These are phyloP conservation scores for Pantherophis alleghaniensis DNA, from an alignment of 2,797 vertebrate genomes.

Conservation along the genomic window DNA sequence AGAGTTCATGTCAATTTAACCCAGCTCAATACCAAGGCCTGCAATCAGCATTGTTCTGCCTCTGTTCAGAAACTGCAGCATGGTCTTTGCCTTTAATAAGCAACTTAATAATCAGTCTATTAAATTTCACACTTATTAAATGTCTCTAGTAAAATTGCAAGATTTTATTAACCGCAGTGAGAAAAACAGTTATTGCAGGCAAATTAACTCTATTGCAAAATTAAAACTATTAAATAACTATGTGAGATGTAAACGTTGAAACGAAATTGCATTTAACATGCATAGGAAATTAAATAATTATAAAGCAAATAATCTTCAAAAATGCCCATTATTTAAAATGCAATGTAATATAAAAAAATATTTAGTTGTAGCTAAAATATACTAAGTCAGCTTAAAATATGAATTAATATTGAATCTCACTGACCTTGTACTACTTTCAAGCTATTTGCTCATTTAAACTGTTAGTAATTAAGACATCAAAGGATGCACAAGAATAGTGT, in stretches of 20 bases:
- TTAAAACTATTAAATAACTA: not conserved
- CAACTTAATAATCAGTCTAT: slow-evolving; percentile 70
- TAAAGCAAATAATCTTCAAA: not conserved
- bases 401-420: not conserved
- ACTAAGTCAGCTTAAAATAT: not conserved
- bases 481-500: not conserved
- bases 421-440: not conserved
- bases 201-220: not conserved
- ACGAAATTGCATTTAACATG: not conserved
- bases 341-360: not conserved
- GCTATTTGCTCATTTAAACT: not conserved
- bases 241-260: not conserved
- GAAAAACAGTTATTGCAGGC: not conserved
- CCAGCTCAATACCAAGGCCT: slow-evolving; percentile 16
- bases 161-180: slow-evolving; percentile 5
- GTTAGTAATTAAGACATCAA: not conserved
- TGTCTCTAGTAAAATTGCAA: slow-evolving; percentile 20
- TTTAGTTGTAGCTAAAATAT: not conserved
- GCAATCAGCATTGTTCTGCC: slow-evolving; percentile 28
- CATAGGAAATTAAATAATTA: not conserved
- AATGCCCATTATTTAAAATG: not conserved
- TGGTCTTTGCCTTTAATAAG: slow-evolving; percentile 40
- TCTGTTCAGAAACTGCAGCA: slow-evolving; percentile 30
- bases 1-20: slow-evolving; percentile 33
- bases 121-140: slow-evolving; percentile 40